Base-by-base conservation (phyloP, 2,888 invertebrate genomes). In the Pseudanteris insignis region DNA sequence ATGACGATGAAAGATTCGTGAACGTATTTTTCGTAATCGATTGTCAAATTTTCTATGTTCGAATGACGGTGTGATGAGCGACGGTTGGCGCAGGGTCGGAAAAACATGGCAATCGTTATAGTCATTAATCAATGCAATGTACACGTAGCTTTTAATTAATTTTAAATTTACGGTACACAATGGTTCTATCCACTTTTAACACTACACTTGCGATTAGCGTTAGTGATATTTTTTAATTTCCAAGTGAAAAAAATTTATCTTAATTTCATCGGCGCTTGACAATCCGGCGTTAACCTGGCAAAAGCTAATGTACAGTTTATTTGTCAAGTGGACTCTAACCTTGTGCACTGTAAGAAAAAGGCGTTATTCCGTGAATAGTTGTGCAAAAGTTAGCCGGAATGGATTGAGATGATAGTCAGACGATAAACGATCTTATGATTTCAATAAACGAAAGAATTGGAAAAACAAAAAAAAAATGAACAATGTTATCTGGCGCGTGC, bases 71-170 rank as follows among this genome's bases (percentile, higher is more conserved):
- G 33, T 9, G 33, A 44, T 7, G 38, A 43, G 37, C 12, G 46
- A 51, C n/a, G 38, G 46, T 26, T 58, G 47, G 30, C 58, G 38
- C 34, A 59, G 65, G 63, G 63, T 63, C 66, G 63, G 66, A 68
- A 67, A 57, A 71, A 64, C 64, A 64, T 68, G 70, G 68, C 69
- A 70, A 75, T 75, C 68, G 69, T 74, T 76, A 74, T 77, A 77
- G 77, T 77, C 77, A 77, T 76, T 73, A 72, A 77, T 77, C 77
- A 77, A 77, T 77, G 77, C 77, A 77, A 77, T 74, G 67, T 73
- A 74, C 67, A 73, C 69, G 65, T 77, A 77, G 71, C 71, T 71
- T 60, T 62, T 73, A 74, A 72, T 72, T 74, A 72, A 70, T 73
- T 70, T 62, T 76, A 74, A 72, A 38, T 29, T 57, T 47, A 11